A percentile compares a stretch with the other conserved stretches of the same genome.
Conservation (phyloP, 2,113 vertebrate species). For the Hippocampus mohnikei region DNA sequence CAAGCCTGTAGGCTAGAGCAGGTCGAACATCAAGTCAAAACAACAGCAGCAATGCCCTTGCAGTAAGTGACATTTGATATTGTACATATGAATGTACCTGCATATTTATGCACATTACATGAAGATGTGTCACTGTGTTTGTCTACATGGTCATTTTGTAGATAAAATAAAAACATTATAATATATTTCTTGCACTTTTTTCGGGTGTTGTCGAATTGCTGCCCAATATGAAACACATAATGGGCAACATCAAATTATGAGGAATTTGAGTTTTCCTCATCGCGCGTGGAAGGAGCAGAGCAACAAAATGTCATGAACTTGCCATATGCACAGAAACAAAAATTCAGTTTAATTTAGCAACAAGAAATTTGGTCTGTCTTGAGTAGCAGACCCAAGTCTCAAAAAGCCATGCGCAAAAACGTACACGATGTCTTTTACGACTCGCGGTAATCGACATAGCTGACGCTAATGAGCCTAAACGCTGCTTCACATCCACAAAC, state of each 20-base stretch:
- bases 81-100: conserved; percentile 24
- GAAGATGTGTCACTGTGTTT: conserved; percentile 1
- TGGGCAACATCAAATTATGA: not conserved
- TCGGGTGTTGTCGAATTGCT: not conserved
- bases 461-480: no score
- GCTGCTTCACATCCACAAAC: no score
- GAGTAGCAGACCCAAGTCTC: no score
- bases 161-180: not conserved
- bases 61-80: conserved; percentile 16
- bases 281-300: no score
- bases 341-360: no score
- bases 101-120: conserved; percentile 21
- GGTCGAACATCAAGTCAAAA: not conserved
- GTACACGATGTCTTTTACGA: no score
- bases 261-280: not conserved
- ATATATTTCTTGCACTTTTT: not conserved
- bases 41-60: not conserved
- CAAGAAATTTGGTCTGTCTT: no score
- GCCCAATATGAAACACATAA: no score
- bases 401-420: no score
- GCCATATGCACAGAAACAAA: no score
- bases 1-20: not conserved
- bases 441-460: no score
- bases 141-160: conserved; percentile 11
- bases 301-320: no score